These are phyloP conservation scores for Lordiphosa mommai DNA, from an alignment of 1,140 invertebrate genomes.

Conservation along the genomic window DNA sequence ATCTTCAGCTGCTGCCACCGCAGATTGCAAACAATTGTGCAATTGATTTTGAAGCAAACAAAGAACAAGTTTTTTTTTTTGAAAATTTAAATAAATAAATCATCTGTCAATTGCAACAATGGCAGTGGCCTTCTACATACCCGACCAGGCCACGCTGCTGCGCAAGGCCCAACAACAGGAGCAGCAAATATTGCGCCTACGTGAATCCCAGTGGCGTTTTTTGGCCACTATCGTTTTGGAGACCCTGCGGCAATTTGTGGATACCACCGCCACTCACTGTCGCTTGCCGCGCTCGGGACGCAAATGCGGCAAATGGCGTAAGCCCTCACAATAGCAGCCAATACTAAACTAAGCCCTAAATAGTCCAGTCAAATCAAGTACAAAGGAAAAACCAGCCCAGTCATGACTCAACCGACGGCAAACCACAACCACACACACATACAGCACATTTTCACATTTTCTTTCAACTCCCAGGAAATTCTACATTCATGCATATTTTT, in stretches of 20 bases:
- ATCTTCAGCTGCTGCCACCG: too few relatives aligned
- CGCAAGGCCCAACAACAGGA: conserved; percentile 63
- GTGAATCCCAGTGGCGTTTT: conserved; percentile 58
- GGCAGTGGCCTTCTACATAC: conserved; percentile 71
- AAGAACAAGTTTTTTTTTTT: conserved; percentile 32
- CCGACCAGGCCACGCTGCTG: conserved; percentile 62
- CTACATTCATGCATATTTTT: conserved; percentile 1
- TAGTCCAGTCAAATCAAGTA: conserved; percentile 9
- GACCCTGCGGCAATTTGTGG: conserved; percentile 53
- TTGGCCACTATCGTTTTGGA: conserved; percentile 62
- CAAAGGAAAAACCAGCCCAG: conserved; percentile 8
- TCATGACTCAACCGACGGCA: conserved; percentile 33
- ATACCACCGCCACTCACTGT: conserved; percentile 40
- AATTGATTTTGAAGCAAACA: conserved; percentile 39
- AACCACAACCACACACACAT: background rate
- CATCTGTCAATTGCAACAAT: conserved; percentile 36
- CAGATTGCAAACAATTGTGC: conserved; percentile 57
- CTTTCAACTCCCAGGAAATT: conserved; percentile 12
- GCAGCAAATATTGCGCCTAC: conserved; percentile 58
- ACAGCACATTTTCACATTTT: conserved; percentile 16
- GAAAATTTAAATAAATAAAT: conserved; percentile 9
- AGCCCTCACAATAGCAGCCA: conserved; percentile 55
- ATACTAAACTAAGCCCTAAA: background rate
- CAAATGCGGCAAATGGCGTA: conserved; percentile 60
- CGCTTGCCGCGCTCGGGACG: conserved; percentile 45